Conservation (phyloP, 2,113 vertebrate genomes). For the Natator depressus region DNA sequence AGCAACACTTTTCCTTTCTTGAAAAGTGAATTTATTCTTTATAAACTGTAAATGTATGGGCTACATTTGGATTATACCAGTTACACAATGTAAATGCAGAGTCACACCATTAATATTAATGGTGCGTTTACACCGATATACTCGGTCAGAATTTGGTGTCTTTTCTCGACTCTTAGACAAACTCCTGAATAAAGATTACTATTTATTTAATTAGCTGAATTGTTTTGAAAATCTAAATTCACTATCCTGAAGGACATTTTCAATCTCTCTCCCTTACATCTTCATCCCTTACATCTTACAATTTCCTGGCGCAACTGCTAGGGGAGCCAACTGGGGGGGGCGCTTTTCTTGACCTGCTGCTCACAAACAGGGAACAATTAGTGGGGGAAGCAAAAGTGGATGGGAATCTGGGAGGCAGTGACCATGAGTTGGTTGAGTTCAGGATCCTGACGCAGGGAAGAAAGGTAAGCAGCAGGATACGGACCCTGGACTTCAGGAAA, state of each 20-base stretch:
- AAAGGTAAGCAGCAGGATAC: no score
- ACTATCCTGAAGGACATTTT: neutral
- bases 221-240: neutral
- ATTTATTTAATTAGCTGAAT: neutral
- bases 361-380: no score
- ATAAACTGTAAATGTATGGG: neutral
- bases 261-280: neutral
- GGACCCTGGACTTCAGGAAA: no score
- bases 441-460: no score
- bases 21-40: neutral
- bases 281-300: no score
- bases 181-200: neutral
- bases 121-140: constrained; percentile 6
- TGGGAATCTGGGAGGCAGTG: no score
- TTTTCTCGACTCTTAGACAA: neutral
- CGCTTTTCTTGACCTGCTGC: no score
- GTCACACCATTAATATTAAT: accelerated
- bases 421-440: no score
- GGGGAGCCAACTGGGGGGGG: no score
- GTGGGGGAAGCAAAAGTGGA: no score
- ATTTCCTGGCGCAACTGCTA: no score
- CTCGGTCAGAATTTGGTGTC: neutral
- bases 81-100: neutral
- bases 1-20: neutral
- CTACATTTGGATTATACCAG: neutral